Base-by-base conservation (phyloP, 2,797 vertebrate species). In the Phrynocephalus guinanensis region DNA sequence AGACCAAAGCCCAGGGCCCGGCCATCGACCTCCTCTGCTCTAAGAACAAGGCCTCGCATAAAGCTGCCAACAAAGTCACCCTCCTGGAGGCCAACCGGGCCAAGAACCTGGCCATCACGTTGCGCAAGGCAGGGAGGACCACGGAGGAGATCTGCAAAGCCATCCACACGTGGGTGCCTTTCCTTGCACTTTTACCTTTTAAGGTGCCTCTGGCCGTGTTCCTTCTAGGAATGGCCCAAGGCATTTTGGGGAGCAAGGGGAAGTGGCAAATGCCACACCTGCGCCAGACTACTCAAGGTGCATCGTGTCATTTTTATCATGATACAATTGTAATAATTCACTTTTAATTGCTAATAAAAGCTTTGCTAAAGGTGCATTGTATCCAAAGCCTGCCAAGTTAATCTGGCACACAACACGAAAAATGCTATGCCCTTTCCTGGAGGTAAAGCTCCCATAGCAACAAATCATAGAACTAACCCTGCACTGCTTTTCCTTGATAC, bases 81-180 rank as follows among this genome's bases (percentile, higher is more conserved):
- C 96, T 99, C 82, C 96, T 99, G 89, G 99, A 99, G 4, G 95
- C 98, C 92, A 99, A 99, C 93, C 98, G 99, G 70, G 99, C 98
- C 92, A 99, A 99, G 97, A 99, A 99, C 96, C 93, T 99, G 88
- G 99, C 99, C 91, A 99, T 99, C 96, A 99, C 99, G 0, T 96
- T 99, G 82, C 97, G 98, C 89, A 99, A 99, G 94, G 99, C 98
- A 0, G 97, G 97, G 92, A 98, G 98, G 93, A 95, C 96, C 87
- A 92, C 98, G 0, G 98, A 99, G 87, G 99, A 99, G 95, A 99
- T 99, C 95, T 99, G 99, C 97, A 97, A 97, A 95, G 98, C 99
- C 86, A 98, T 99, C 94, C 98, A 99, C 96, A 99, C 96, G 98
- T 99, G 79, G 28, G 87, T 66, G 26, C 3, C 60, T 0, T 56